Base-by-base conservation (phyloP, 2,113 vertebrate species). In the Amblyopsis rosae region DNA sequence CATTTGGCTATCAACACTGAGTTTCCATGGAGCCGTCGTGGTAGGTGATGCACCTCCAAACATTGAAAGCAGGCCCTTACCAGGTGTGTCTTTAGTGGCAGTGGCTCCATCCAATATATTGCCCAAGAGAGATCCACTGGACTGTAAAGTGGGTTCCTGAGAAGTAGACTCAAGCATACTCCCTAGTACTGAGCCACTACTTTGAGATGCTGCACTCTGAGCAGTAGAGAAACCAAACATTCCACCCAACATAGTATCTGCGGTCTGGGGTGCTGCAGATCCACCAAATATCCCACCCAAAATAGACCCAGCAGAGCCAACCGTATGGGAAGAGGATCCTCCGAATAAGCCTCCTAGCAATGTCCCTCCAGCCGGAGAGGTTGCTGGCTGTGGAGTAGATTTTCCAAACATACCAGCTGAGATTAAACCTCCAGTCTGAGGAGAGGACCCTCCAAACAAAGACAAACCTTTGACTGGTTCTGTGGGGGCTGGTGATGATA, bases 321-420 rank as follows among this genome's bases (percentile, higher is more conserved):
- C 33, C 65, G 70, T 56, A 58, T 86, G 86, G 17, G 88, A 17
- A 74, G 65, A 26, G 69, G 85, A 77, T 60, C 82, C 88, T 60
- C 86, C 81, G 85, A 91, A 90, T 59, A 91, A 79, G 11, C 84
- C 80, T 61, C 88, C 88, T 72, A 91, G 73, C 59, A 91, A 71
- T 10, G 88, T 82, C 57, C 72, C 5, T 3, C 76, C 82, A 61
- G 80, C 3, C 54, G 83, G 88, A 55, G 76, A 41, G 33, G 74
- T 75, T 57, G 75, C 41, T 54, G 81, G 62, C 49, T 74, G 83
- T 48, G 85, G 35, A 67, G 51, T 49, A 68, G 80, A 49, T 3
- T 69, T 68, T 41, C 63, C 67, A 70, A 15, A 48, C 33, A 70
- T 11, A 2, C 68, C 68, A 12, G 33, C 59, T 11, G 47, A 60